phyloP scores from a whole-genome alignment of 2,797 vertebrate species.

The Catamblyrhynchus diadema region DNA sequence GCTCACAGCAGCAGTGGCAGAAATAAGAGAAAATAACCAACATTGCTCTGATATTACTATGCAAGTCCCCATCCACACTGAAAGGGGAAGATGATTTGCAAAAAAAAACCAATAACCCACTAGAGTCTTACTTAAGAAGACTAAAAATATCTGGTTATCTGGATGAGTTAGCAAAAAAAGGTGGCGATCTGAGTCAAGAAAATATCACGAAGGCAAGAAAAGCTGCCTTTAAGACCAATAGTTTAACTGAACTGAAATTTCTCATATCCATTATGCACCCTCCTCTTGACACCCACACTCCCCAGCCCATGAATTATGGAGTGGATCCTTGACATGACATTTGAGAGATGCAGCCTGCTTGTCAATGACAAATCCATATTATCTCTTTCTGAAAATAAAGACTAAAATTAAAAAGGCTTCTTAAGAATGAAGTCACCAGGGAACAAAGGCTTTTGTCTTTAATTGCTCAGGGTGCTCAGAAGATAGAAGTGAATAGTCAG shows the following conservation, averaged over 20 bases:
- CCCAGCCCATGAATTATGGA: conserved; percentile 55
- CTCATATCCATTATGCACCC: background rate
- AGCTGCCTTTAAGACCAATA: background rate
- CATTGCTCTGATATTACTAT: background rate
- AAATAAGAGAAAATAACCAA: background rate
- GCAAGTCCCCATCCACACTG: background rate
- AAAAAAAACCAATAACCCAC: background rate
- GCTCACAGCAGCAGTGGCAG: background rate
- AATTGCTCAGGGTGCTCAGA: background rate
- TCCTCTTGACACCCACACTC: conserved; percentile 16
- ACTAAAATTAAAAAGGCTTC: conserved; percentile 44
- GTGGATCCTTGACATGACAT: conserved; percentile 16
- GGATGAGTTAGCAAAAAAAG: background rate
- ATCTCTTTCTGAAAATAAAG: conserved; percentile 9
- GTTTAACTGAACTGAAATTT: background rate
- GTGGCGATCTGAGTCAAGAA: background rate
- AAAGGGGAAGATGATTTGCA: background rate
- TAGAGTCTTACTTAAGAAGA: background rate
- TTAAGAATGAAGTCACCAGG: conserved; percentile 23
- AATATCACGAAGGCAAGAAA: background rate
- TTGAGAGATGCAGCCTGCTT: conserved; percentile 10
- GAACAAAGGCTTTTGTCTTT: conserved; percentile 42
- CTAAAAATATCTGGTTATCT: background rate
- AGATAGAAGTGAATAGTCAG: background rate
- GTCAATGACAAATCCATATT: conserved; percentile 31